Conservation (phyloP, 2,888 invertebrate species). For the Quadroppia sp. region DNA sequence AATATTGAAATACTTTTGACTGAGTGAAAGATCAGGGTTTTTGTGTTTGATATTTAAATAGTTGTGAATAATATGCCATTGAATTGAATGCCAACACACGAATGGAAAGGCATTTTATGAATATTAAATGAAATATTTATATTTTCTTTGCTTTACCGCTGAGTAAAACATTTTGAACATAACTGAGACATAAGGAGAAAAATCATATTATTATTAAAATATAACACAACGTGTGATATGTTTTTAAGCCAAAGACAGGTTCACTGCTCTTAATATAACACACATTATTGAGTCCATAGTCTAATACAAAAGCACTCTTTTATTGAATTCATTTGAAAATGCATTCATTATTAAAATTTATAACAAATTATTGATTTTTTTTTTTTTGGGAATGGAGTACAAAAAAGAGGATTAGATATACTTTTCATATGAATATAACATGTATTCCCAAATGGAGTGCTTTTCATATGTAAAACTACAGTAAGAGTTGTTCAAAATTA, state of each 20-base stretch:
- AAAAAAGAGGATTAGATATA: no score
- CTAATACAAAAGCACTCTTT: no score
- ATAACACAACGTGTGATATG: neutral
- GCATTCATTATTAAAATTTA: no score
- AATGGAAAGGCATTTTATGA: neutral
- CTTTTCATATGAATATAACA: no score
- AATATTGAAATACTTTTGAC: neutral
- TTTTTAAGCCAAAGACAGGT: neutral
- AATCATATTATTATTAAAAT: neutral
- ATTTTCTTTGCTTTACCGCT: neutral
- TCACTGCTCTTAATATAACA: neutral
- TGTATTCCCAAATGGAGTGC: neutral
- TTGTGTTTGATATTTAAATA: conserved; percentile 5
- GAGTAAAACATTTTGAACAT: neutral
- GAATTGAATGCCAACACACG: conserved; percentile 13
- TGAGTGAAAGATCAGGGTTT: neutral
- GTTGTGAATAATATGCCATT: neutral
- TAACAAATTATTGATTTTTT: no score
- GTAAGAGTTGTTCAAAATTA: no score
- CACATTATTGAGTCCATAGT: no score
- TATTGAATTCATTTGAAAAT: no score
- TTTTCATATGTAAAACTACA: neutral
- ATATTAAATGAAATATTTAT: neutral
- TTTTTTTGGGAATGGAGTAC: no score
- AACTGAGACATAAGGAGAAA: neutral